Evolutionary conservation across 2,113 vertebrate species (phyloP), one percentile per base, ranked within the genome.

Genomic region (Penelope pileata): DNA sequence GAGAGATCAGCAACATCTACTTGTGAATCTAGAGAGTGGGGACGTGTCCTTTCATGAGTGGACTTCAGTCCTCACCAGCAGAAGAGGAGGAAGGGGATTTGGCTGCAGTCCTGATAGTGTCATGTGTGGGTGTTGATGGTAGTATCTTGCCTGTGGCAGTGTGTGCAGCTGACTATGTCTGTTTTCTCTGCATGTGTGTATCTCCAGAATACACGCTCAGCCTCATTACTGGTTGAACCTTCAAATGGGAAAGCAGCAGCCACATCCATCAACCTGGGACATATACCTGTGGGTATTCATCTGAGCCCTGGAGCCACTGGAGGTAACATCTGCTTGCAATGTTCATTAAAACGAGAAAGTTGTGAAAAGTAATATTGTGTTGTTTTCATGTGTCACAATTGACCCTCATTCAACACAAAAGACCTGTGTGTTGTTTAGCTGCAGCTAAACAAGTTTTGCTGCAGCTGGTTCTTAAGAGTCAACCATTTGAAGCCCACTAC

Each of bases 261-360:
- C 36, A 51, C 10, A 29, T 62, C 47, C 47, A 56, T 23, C 64
- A 53, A 4, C 50, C 45, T 83, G 50, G 29, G 13, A 78, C 34
- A 53, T 40, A 66, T 21, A 51, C 7, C 12, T 21, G 17, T 66
- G 30, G 30, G 54, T 21, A 32, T 56, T 17, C 54, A n/a, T 17
- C 32, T 63, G 53, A 56, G 36, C 53, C 16, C n/a, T 70, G n/a
- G 19, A 69, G 48, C 24, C 58, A 36, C 30, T 51, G 14, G 15
- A 47, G 18, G 12, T 32, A 12, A 16, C 0, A 0, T 62, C 36
- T 56, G 7, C 4, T 76, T 60, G 21, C 9, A 59, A 70, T 22
- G 42, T 4, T 15, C n/a, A 36, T 82, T 54, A 66, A 66, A 3
- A 76, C 70, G 63, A 59, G 10, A 36, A 17, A 47, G 56, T 4